These are phyloP conservation scores for Panulirus ornatus DNA, from an alignment of 1,140 invertebrate species.

Conservation along the genomic window DNA sequence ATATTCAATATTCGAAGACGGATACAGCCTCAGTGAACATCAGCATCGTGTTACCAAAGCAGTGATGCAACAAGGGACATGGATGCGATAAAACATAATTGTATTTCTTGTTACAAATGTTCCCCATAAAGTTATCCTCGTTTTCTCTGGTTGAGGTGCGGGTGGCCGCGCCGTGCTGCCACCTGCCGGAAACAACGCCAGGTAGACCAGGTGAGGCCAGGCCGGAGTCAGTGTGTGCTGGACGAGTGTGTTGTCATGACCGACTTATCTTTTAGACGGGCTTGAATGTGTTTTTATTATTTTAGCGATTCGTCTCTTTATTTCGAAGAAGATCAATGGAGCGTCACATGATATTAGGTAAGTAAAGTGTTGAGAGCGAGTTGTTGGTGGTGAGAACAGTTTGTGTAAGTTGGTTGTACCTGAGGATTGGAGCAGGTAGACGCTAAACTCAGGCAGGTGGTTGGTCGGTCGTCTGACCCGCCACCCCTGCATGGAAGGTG, in stretches of 20 bases:
- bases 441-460: not conserved
- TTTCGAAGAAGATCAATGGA: constrained; percentile 7
- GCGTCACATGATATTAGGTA: constrained; percentile 4
- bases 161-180: not conserved
- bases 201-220: not conserved
- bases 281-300: constrained; percentile 8
- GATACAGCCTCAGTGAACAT: too few relatives aligned
- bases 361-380: not conserved
- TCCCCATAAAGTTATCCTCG: not conserved
- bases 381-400: not conserved
- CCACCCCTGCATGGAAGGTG: not conserved
- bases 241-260: not conserved
- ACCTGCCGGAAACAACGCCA: constrained; percentile 7
- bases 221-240: not conserved
- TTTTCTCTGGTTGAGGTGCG: not conserved
- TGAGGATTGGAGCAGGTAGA: not conserved
- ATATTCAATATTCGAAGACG: too few relatives aligned
- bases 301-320: not conserved
- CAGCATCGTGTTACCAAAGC: too few relatives aligned
- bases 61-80: not conserved
- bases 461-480: not conserved
- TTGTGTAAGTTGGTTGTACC: not conserved
- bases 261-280: not conserved
- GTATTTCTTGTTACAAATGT: not conserved
- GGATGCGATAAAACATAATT: not conserved